phyloP scores from a whole-genome alignment of 2,888 invertebrate species.

The Euproctis similis region DNA sequence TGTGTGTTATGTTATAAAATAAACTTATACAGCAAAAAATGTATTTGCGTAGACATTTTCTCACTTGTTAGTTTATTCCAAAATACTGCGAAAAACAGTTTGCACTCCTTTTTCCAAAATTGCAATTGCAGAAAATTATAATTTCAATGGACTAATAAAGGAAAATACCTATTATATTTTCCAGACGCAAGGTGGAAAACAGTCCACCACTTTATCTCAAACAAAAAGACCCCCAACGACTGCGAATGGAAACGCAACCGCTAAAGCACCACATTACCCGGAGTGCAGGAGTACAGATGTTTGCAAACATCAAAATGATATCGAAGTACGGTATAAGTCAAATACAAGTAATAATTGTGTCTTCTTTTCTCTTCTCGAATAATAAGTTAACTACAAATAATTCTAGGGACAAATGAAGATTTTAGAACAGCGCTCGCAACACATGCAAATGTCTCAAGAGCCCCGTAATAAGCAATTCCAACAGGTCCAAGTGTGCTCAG shows the following conservation, averaged over 20 bases:
- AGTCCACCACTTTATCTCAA: constrained; percentile 21
- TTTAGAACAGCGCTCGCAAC: constrained; percentile 35
- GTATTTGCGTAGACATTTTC: too few species aligned
- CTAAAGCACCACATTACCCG: constrained; percentile 14
- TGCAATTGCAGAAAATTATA: too few species aligned
- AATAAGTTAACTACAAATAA: neutral
- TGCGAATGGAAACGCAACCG: constrained; percentile 19
- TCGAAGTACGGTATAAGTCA: constrained; percentile 19
- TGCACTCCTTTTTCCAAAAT: too few species aligned
- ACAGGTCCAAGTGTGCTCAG: constrained; percentile 42
- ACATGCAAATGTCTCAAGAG: constrained; percentile 22
- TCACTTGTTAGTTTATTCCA: too few species aligned
- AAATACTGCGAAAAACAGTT: too few species aligned
- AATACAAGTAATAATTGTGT: too few species aligned
- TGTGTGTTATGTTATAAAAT: too few species aligned
- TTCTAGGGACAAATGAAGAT: constrained; percentile 45
- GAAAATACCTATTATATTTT: too few species aligned
- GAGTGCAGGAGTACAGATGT: constrained; percentile 28
- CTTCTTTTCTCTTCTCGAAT: too few species aligned
- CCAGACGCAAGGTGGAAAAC: constrained; percentile 28
- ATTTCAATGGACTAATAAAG: too few species aligned
- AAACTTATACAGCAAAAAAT: too few species aligned
- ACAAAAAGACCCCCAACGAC: constrained; percentile 32
- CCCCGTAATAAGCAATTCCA: constrained; percentile 35
- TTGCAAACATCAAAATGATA: constrained; percentile 31